A percentile compares a stretch with the other conserved stretches of the same genome.
phyloP scores from a whole-genome alignment of 2,797 vertebrate genomes.

The Gallinago nigripennis region DNA sequence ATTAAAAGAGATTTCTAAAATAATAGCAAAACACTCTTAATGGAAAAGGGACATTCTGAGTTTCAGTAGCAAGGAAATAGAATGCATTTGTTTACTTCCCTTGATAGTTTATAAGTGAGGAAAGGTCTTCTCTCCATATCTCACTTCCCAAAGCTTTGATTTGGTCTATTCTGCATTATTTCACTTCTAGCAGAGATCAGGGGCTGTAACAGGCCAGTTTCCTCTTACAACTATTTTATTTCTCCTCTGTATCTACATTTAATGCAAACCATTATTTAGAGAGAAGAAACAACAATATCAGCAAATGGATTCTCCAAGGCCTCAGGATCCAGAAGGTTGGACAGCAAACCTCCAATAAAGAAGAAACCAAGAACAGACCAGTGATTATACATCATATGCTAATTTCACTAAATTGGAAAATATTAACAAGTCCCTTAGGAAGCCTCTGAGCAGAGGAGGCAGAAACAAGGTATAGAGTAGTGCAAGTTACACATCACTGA shows the following conservation, averaged over 20 bases:
- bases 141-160: not conserved
- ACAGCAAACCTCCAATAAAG: not conserved
- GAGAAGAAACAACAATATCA: not conserved
- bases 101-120: not conserved
- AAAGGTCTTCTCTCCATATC: not conserved
- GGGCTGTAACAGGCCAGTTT: not conserved
- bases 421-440: not conserved
- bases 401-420: not conserved
- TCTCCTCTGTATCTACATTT: not conserved
- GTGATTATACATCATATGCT: not conserved
- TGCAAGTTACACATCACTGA: not conserved
- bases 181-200: not conserved
- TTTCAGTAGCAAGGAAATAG: constrained; percentile 26
- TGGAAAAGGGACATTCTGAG: not conserved
- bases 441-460: not conserved
- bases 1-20: constrained; percentile 54
- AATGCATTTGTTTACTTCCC: constrained; percentile 17
- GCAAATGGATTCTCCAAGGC: not conserved
- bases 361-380: not conserved
- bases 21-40: constrained; percentile 31
- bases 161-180: not conserved
- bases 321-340: not conserved
- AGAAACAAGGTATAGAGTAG: not conserved
- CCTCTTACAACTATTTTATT: not conserved
- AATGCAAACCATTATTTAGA: not conserved